Conservation (phyloP, 2,888 invertebrate species). For the Drosophila paranaensis region DNA sequence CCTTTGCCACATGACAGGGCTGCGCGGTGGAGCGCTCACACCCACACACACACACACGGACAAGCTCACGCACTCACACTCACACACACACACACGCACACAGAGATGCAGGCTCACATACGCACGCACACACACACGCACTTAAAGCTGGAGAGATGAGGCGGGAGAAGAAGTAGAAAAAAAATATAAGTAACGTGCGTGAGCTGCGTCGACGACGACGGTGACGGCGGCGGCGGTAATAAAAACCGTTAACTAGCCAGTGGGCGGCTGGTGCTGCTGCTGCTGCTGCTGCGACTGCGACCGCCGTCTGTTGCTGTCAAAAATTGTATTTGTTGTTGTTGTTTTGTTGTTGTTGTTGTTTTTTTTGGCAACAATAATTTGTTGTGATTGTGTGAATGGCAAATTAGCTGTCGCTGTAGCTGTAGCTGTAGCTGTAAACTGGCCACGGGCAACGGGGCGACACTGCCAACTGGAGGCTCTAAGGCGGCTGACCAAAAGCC, state of each 20-base stretch:
- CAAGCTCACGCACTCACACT: slow-evolving; percentile 30
- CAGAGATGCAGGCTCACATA: slow-evolving; percentile 10
- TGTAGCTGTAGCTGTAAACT: slow-evolving; percentile 49
- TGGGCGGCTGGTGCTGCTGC: slow-evolving; percentile 23
- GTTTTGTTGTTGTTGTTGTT: slow-evolving; percentile 4
- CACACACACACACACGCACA: slow-evolving; percentile 20
- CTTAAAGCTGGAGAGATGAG: slow-evolving; percentile 42
- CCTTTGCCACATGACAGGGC: slow-evolving; percentile 20
- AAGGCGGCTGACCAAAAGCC: slow-evolving; percentile 50
- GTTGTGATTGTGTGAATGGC: slow-evolving; percentile 53
- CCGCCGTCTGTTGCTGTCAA: slow-evolving; percentile 27
- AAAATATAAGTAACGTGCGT: slow-evolving; percentile 59
- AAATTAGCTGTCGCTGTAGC: slow-evolving; percentile 59
- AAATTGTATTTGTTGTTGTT: slow-evolving; percentile 17
- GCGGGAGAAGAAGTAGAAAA: slow-evolving; percentile 3
- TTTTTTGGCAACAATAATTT: slow-evolving; percentile 40
- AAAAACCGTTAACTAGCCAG: slow-evolving; percentile 58
- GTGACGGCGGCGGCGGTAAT: slow-evolving; percentile 45
- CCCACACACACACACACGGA: slow-evolving; percentile 10
- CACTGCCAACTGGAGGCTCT: slow-evolving; percentile 37
- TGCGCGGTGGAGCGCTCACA: slow-evolving; percentile 13
- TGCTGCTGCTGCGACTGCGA: slow-evolving; percentile 18
- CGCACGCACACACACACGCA: slow-evolving; percentile 46
- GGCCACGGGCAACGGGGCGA: slow-evolving; percentile 26
- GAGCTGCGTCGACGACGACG: slow-evolving; percentile 41